Conservation (phyloP, 2,888 invertebrate species). For the Rugalucina vietnamica region DNA sequence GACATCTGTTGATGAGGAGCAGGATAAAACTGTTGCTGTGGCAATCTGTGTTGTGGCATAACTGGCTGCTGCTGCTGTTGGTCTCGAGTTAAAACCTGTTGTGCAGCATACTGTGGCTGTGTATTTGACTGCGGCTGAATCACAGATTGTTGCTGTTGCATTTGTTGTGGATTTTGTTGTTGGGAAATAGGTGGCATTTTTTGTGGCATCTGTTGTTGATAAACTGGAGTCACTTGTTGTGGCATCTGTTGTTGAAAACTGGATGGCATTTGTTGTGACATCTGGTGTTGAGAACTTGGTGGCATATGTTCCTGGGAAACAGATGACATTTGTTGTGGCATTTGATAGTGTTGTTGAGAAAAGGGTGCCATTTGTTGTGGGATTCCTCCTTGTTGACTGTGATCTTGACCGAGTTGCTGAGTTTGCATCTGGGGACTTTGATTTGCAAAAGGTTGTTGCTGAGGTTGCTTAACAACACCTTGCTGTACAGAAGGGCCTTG, state of each 20-base stretch:
- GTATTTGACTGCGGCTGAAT: background rate
- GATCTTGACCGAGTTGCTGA: background rate
- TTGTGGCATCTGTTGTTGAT: background rate
- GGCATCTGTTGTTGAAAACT: background rate
- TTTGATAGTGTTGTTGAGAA: background rate
- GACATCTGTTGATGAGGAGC: too few species aligned
- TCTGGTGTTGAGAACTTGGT: too few species aligned
- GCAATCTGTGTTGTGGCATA: background rate
- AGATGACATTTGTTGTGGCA: background rate
- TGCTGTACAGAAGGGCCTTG: constrained; percentile 14
- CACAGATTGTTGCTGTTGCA: constrained; percentile 16
- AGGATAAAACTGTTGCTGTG: background rate
- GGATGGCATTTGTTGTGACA: background rate
- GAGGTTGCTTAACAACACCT: constrained; percentile 31
- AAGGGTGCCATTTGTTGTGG: background rate
- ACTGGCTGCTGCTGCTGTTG: background rate
- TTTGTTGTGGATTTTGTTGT: constrained; percentile 15
- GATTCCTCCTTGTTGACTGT: background rate
- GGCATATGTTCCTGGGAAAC: background rate
- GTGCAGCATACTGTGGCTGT: background rate
- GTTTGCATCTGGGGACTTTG: background rate
- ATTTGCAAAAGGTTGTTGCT: constrained; percentile 33
- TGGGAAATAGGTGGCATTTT: background rate
- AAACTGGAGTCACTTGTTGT: constrained; percentile 3
- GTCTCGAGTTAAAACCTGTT: too few species aligned